A percentile compares a stretch with the other conserved stretches of the same genome.
These are phyloP conservation scores for Myripristis jacobus DNA, from an alignment of 2,797 vertebrate species.

Conservation along the genomic window DNA sequence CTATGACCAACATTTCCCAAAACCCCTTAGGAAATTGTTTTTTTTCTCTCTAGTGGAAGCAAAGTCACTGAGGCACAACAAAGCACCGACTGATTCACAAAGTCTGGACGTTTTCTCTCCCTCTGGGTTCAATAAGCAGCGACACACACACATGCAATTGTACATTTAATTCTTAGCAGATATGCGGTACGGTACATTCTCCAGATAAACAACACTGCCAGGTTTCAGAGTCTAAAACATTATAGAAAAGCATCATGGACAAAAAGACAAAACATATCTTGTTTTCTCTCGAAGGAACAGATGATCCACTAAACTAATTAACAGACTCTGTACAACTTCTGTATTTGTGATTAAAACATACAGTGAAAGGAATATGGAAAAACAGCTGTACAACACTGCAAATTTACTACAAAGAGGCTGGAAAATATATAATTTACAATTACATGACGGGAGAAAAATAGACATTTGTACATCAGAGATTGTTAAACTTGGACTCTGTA, in stretches of 20 bases:
- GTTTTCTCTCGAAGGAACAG: conserved; percentile 15
- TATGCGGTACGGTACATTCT: not conserved
- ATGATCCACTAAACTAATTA: conserved; percentile 14
- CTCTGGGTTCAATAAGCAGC: conserved; percentile 3
- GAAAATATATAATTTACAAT: conserved; percentile 1
- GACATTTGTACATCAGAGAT: too few species aligned
- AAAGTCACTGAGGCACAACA: too few species aligned
- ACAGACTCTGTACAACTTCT: conserved; percentile 17
- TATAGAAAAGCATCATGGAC: not conserved
- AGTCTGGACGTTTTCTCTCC: too few species aligned
- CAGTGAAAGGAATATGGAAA: not conserved
- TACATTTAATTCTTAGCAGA: conserved; percentile 13
- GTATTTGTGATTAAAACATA: conserved; percentile 10
- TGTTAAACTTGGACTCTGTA: too few species aligned
- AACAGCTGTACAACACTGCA: conserved; percentile 19
- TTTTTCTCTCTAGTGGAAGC: too few species aligned
- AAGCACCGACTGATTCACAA: too few species aligned
- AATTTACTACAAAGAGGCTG: not conserved
- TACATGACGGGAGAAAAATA: too few species aligned
- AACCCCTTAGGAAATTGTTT: not conserved
- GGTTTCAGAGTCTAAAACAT: not conserved
- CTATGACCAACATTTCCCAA: conserved; percentile 1
- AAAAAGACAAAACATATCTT: too few species aligned
- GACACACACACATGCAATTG: conserved; percentile 4
- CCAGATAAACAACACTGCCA: not conserved